phyloP scores from a whole-genome alignment of 2,797 vertebrate species.

The Acropternis orthonyx region DNA sequence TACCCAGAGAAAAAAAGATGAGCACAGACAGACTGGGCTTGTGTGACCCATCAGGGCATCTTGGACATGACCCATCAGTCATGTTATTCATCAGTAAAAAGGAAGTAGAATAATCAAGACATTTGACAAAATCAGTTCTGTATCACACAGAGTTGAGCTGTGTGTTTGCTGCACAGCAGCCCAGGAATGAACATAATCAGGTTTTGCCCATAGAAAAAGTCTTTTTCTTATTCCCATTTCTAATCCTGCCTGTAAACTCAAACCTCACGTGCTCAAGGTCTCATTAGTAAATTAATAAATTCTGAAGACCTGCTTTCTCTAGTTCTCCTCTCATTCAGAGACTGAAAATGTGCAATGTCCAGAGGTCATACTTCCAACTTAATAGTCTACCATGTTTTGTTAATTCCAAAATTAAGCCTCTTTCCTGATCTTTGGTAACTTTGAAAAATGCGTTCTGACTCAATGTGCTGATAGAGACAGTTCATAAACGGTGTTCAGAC shows the following conservation, averaged over 20 bases:
- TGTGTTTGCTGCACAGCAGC: background rate
- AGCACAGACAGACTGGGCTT: background rate
- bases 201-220: background rate
- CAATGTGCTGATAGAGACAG: background rate
- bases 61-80: background rate
- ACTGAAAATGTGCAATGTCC: background rate
- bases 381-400: background rate
- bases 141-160: background rate
- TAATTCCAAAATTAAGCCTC: background rate
- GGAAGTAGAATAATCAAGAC: background rate
- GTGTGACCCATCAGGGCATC: background rate
- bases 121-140: background rate
- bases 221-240: background rate
- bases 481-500: background rate
- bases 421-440: background rate
- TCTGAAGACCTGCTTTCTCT: background rate
- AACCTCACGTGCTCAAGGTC: background rate
- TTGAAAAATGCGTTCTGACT: background rate
- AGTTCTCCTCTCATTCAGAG: background rate
- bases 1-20: accelerated
- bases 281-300: background rate
- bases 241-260: background rate
- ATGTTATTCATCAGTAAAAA: background rate
- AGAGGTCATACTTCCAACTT: background rate
- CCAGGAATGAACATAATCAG: background rate